These are phyloP conservation scores for Mycteria americana DNA, from an alignment of 2,797 vertebrate genomes.

Conservation along the genomic window DNA sequence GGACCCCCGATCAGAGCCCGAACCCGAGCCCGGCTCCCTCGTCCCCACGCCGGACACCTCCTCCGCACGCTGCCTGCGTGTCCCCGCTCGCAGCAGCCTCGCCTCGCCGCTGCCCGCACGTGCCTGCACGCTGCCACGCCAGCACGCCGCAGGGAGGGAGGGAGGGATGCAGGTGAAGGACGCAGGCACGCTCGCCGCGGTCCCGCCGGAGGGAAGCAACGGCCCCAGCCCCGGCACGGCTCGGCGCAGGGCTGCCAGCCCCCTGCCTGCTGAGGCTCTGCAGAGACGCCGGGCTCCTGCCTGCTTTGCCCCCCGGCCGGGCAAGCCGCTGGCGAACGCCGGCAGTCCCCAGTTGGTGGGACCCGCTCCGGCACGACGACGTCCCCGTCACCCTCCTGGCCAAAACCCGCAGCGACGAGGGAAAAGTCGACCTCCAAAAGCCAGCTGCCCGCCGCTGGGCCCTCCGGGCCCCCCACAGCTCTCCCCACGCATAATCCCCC, in stretches of 20 bases:
- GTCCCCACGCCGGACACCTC: not conserved
- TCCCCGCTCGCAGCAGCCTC: not conserved
- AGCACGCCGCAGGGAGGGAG: not conserved
- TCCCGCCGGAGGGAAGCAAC: not conserved
- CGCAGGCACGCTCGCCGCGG: not conserved
- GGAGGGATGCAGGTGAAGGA: not conserved
- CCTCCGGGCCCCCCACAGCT: not conserved
- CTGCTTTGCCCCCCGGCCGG: no score
- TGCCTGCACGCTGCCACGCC: not conserved
- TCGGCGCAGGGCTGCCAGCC: not conserved
- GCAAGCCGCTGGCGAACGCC: rapidly evolving
- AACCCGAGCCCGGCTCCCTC: not conserved
- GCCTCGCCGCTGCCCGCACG: not conserved
- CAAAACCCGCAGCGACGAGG: rapidly evolving
- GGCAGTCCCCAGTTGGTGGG: rapidly evolving
- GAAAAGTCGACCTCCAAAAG: not conserved
- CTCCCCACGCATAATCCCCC: not conserved
- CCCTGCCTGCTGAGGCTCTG: not conserved
- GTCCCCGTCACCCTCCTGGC: not conserved
- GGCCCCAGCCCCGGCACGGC: not conserved
- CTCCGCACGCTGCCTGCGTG: not conserved
- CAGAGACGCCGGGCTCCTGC: not conserved
- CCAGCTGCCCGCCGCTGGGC: not conserved
- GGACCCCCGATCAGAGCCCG: not conserved
- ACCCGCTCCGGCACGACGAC: rapidly evolving